These are phyloP conservation scores for Oreotrochilus melanogaster DNA, from an alignment of 2,113 vertebrate genomes.

Conservation along the genomic window DNA sequence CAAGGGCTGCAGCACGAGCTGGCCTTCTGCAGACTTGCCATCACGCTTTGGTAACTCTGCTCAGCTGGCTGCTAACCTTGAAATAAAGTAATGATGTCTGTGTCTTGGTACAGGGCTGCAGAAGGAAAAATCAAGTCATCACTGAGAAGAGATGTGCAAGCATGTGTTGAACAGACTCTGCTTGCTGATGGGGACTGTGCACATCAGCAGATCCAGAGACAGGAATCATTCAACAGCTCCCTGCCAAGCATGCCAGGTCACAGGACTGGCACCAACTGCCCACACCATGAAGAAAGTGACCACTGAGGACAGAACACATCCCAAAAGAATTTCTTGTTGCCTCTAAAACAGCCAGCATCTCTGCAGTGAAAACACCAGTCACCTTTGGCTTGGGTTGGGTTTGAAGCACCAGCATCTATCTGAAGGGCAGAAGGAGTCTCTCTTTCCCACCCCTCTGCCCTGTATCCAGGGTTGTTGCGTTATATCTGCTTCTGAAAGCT, in stretches of 20 bases:
- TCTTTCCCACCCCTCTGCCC: not conserved
- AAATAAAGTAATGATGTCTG: not conserved
- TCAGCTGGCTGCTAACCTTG: not conserved
- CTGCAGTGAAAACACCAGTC: not conserved
- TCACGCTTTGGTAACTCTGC: accelerated
- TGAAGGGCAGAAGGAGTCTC: not conserved
- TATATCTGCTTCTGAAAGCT: not conserved
- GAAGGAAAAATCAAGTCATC: not conserved
- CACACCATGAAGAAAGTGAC: accelerated
- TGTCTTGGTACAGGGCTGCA: not conserved
- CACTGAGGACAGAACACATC: not conserved
- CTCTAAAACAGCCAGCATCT: not conserved
- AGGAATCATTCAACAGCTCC: not conserved
- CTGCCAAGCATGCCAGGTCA: not conserved
- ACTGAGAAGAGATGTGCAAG: not conserved
- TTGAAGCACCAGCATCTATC: not conserved
- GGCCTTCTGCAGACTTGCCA: not conserved
- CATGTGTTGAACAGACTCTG: not conserved
- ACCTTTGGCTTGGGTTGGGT: not conserved
- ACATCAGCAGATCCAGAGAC: not conserved
- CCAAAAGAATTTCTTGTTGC: not conserved
- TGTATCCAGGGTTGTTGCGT: not conserved
- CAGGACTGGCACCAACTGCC: not conserved
- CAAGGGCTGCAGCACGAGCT: not conserved
- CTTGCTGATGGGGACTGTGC: not conserved